Evolutionary conservation across 2,888 invertebrate species (phyloP).

Genomic region (Trileptium ribeirensis): DNA sequence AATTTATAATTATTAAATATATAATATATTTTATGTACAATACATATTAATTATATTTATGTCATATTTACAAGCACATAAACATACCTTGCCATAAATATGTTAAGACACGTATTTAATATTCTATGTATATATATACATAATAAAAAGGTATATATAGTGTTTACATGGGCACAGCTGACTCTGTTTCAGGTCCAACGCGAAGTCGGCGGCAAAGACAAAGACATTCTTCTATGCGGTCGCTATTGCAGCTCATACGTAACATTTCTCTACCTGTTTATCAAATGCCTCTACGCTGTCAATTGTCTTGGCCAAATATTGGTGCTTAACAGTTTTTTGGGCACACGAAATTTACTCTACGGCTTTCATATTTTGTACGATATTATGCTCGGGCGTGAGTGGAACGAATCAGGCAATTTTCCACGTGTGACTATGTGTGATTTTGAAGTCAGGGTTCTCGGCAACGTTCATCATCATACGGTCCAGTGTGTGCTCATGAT

Average conservation of each 20-base stretch:
- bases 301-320: conserved; percentile 52
- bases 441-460: conserved; percentile 54
- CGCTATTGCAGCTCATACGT: conserved; percentile 50
- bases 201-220: not conserved
- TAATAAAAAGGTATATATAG: too few species aligned
- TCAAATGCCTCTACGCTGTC: conserved; percentile 50
- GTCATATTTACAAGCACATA: too few species aligned
- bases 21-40: too few species aligned
- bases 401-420: conserved; percentile 52
- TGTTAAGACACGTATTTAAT: too few species aligned
- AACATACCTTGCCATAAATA: too few species aligned
- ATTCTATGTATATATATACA: too few species aligned
- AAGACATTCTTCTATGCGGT: not conserved
- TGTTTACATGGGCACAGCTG: too few species aligned
- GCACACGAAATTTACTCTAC: conserved; percentile 51
- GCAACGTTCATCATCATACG: conserved; percentile 51
- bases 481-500: conserved; percentile 52
- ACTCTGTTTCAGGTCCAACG: not conserved
- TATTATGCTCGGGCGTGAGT: conserved; percentile 48
- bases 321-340: conserved; percentile 51
- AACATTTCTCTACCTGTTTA: conserved; percentile 50
- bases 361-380: conserved; percentile 52
- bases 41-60: too few species aligned
- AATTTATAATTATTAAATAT: too few species aligned
- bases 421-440: conserved; percentile 53